These are phyloP conservation scores for Halocynthia aurantium DNA, from an alignment of 23 tunicate genomes.

Conservation along the genomic window DNA sequence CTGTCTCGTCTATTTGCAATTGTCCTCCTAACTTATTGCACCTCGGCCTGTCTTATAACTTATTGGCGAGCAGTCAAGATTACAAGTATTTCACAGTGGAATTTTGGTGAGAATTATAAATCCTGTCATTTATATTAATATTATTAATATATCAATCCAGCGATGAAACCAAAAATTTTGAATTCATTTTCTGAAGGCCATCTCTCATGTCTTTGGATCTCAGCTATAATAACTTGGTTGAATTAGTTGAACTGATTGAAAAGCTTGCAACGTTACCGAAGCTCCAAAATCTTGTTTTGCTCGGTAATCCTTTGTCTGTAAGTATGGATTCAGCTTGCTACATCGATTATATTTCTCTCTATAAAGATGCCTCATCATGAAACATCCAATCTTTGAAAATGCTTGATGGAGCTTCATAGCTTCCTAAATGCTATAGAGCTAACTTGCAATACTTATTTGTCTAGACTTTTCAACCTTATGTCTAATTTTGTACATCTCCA, in stretches of 20 bases:
- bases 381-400: no score
- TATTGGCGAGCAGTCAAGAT: slow-evolving; percentile 44
- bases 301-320: slow-evolving; percentile 85
- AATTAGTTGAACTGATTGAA: slow-evolving; percentile 62
- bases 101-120: slow-evolving; percentile 48
- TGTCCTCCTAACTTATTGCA: slow-evolving; percentile 60
- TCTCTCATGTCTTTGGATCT: slow-evolving; percentile 70
- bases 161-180: neutral
- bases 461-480: neutral
- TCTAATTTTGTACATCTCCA: slow-evolving; percentile 1
- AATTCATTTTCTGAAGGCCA: slow-evolving; percentile 42
- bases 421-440: no score
- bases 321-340: slow-evolving; percentile 8
- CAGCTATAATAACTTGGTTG: slow-evolving; percentile 54
- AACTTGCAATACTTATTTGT: neutral
- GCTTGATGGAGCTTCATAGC: no score
- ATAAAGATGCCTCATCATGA: no score
- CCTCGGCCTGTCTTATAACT: slow-evolving; percentile 67
- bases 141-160: neutral
- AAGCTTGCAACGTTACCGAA: slow-evolving; percentile 54
- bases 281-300: slow-evolving; percentile 58
- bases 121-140: neutral
- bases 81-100: slow-evolving; percentile 72
- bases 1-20: slow-evolving; percentile 50
- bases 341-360: no score